A percentile compares a stretch with the other conserved stretches of the same genome.
These are phyloP conservation scores for Halichoerus grypus DNA, from an alignment of 2,113 vertebrate species.

Conservation along the genomic window DNA sequence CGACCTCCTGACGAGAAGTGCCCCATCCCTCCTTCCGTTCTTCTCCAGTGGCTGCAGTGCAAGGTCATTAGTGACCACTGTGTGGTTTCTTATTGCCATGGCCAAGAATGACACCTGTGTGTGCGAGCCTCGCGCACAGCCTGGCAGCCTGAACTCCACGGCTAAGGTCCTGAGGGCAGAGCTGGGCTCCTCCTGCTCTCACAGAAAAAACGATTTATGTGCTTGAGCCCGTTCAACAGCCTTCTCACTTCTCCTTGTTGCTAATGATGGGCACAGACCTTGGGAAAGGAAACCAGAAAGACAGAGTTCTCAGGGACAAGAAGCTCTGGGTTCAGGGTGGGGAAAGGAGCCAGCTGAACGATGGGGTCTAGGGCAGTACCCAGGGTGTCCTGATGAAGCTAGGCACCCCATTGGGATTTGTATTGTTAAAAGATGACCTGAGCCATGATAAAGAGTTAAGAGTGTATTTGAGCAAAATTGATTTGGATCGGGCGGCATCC, in stretches of 20 bases:
- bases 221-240: rapidly evolving
- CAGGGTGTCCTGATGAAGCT: background rate
- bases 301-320: background rate
- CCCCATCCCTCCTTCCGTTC: background rate
- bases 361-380: background rate
- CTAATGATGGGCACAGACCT: no score
- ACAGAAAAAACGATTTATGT: background rate
- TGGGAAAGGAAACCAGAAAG: background rate
- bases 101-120: background rate
- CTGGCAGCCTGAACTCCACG: background rate
- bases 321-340: background rate
- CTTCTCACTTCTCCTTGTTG: background rate
- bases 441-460: background rate
- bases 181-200: no score
- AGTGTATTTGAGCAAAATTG: background rate
- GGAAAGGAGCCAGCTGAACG: background rate
- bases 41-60: background rate
- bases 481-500: background rate
- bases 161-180: background rate
- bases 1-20: background rate
- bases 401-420: background rate
- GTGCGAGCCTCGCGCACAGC: background rate
- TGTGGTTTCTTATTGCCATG: background rate
- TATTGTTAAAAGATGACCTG: background rate
- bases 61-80: background rate